phyloP scores from a whole-genome alignment of 2,888 invertebrate species.

The Epiblema foenella region DNA sequence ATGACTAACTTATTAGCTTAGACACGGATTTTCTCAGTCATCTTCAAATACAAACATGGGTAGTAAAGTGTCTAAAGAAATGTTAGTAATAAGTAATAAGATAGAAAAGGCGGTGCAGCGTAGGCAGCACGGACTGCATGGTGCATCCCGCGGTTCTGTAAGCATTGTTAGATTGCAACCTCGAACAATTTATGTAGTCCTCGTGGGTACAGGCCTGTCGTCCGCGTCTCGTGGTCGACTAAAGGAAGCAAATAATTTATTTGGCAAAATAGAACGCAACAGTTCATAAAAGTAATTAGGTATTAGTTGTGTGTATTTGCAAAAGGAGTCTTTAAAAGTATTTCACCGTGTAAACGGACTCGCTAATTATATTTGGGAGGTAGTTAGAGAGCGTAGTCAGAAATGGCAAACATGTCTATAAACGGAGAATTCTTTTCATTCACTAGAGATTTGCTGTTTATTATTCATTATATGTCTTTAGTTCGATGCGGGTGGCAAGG shows the following conservation, averaged over 20 bases:
- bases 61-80: slow-evolving; percentile 78
- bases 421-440: slow-evolving; percentile 22
- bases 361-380: neutral
- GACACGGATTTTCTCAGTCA: slow-evolving; percentile 42
- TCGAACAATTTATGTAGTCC: slow-evolving; percentile 70
- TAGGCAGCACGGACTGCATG: slow-evolving; percentile 60
- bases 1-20: slow-evolving; percentile 26
- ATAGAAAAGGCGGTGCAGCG: slow-evolving; percentile 66
- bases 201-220: slow-evolving; percentile 49
- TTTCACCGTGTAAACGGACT: neutral
- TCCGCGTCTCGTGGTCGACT: slow-evolving; percentile 7
- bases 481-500: slow-evolving; percentile 49
- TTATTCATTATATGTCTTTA: slow-evolving; percentile 46
- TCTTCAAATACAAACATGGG: slow-evolving; percentile 70
- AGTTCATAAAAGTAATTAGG: neutral
- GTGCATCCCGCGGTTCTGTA: slow-evolving; percentile 61
- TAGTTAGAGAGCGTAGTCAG: neutral
- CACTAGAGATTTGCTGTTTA: slow-evolving; percentile 8
- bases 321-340: neutral
- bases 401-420: slow-evolving; percentile 18
- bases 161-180: slow-evolving; percentile 71
- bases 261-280: slow-evolving; percentile 25
- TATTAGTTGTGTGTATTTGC: neutral
- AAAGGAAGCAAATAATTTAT: slow-evolving; percentile 41
- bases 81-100: slow-evolving; percentile 78